Base-by-base conservation (phyloP, 2,113 vertebrate species). In the Pandion haliaetus region DNA sequence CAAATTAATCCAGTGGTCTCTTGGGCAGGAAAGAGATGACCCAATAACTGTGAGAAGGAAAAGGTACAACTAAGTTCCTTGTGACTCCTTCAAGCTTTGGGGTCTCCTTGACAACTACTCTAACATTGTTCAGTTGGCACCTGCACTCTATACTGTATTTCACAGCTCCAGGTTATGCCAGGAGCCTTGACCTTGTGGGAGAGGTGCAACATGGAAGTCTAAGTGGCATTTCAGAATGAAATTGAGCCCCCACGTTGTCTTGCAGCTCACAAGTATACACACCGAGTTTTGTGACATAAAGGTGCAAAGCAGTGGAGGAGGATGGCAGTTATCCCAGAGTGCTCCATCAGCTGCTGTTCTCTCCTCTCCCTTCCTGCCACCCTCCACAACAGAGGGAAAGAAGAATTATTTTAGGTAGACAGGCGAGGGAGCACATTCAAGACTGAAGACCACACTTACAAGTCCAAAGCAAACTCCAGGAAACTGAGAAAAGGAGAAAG, bases 221-320 rank as follows among this genome's bases (percentile, higher is more conserved):
- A 5, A 8, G 79, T 9, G 16, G 19, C 55, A 42, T n/a, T 78
- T 52, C n/a, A 38, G 86, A 57, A 74, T 28, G 63, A 10, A 45
- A 54, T 4, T 0, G 0, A 65, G 38, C 31, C 21, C 77, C 34
- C n/a, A 8, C 0, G 0, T 73, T n/a, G 61, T 21, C 50, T 40
- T 8, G 18, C 82, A n/a, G 50, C 70, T 92, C 79, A 26, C 25
- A 40, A 70, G 62, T 5, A 31, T 10, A 6, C 23, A 29, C 25
- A 7, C 21, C 0, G 21, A 85, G 82, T 32, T 55, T 14, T 49
- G 80, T 24, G 52, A 54, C 34, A 65, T 36, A 16, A n/a, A 66
- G 57, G 61, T 59, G 76, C 28, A 67, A 58, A 82, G 87, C 79
- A 52, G 86, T 3, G 1, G n/a, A 74, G 54, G 57, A 72, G 7